Evolutionary conservation across 2,888 invertebrate species (phyloP).

Genomic region (Harpalus rubripes): DNA sequence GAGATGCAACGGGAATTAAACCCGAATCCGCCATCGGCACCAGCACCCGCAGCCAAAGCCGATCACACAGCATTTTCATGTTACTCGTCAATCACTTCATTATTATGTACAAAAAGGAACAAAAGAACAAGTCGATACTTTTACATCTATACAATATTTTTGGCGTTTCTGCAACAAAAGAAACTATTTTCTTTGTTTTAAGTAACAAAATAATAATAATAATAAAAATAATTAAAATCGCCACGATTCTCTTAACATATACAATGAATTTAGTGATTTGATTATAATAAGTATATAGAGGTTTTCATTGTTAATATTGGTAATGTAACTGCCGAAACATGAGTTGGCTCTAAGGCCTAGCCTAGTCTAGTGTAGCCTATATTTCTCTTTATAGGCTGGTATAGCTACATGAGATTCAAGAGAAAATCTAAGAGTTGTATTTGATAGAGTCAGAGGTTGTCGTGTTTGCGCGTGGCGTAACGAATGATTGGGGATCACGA

Average conservation of each 20-base stretch:
- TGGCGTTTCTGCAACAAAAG: slow-evolving; percentile 77
- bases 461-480: slow-evolving; percentile 69
- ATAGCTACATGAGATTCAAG: slow-evolving; percentile 40
- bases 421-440: neutral
- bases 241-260: slow-evolving; percentile 46
- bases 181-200: slow-evolving; percentile 75
- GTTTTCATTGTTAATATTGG: slow-evolving; percentile 57
- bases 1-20: slow-evolving; percentile 48
- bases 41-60: slow-evolving; percentile 45
- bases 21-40: slow-evolving; percentile 7
- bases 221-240: slow-evolving; percentile 72
- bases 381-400: slow-evolving; percentile 4
- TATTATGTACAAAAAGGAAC: slow-evolving; percentile 77
- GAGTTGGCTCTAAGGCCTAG: slow-evolving; percentile 18
- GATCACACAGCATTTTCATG: slow-evolving; percentile 67
- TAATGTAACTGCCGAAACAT: slow-evolving; percentile 64
- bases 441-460: slow-evolving; percentile 7
- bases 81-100: slow-evolving; percentile 70
- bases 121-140: slow-evolving; percentile 74
- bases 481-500: slow-evolving; percentile 83
- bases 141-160: slow-evolving; percentile 74
- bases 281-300: slow-evolving; percentile 50
- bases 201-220: slow-evolving; percentile 75
- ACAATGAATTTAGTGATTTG: slow-evolving; percentile 42
- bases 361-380: slow-evolving; percentile 1